phyloP scores from a whole-genome alignment of 2,797 vertebrate genomes.

The Denticeps clupeoides region DNA sequence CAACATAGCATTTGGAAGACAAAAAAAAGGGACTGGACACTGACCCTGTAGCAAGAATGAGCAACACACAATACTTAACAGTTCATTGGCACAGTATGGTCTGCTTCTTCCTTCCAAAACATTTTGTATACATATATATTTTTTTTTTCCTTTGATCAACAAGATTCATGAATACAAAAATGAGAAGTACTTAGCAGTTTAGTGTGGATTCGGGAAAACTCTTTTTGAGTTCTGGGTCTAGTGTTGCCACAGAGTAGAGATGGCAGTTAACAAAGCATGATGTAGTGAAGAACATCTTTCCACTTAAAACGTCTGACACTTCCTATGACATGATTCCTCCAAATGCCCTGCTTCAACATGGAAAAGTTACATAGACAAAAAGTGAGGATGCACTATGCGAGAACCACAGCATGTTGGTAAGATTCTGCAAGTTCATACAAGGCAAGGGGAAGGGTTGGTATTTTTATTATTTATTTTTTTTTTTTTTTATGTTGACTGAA shows the following conservation, averaged over 20 bases:
- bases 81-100: slow-evolving; percentile 58
- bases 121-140: slow-evolving; percentile 7
- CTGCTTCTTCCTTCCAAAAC: slow-evolving; percentile 35
- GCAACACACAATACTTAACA: slow-evolving; percentile 47
- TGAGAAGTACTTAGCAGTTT: slow-evolving; percentile 27
- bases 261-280: background rate
- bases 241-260: slow-evolving; percentile 28
- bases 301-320: too few relatives aligned
- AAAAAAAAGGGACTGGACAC: slow-evolving; percentile 60
- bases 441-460: too few relatives aligned
- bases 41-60: slow-evolving; percentile 55
- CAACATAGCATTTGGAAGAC: slow-evolving; percentile 78
- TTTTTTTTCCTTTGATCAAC: slow-evolving; percentile 22
- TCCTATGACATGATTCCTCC: too few relatives aligned
- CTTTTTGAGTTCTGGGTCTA: slow-evolving; percentile 43
- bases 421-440: too few relatives aligned
- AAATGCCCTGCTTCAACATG: too few relatives aligned
- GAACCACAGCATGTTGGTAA: too few relatives aligned
- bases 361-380: too few relatives aligned
- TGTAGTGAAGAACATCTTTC: slow-evolving; percentile 36
- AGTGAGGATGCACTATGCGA: too few relatives aligned
- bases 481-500: slow-evolving; percentile 37
- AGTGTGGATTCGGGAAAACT: slow-evolving; percentile 48
- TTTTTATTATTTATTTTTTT: too few relatives aligned
- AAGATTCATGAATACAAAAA: slow-evolving; percentile 36